phyloP scores from a whole-genome alignment of 2,888 invertebrate genomes.

The Sarcophaga rosellei region DNA sequence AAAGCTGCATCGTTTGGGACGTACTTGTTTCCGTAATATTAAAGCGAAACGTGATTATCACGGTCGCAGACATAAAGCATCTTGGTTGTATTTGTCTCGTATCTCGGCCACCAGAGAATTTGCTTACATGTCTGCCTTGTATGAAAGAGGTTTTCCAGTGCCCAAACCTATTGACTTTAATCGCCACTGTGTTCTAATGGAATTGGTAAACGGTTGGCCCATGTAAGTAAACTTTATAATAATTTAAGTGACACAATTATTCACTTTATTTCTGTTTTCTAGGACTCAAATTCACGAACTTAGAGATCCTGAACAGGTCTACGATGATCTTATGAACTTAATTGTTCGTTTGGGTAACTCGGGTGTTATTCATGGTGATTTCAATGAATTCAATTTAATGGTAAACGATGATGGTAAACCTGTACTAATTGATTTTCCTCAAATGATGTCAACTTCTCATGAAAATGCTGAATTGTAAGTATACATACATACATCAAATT shows the following conservation, averaged over 20 bases:
- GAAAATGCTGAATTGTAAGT: slow-evolving; percentile 92
- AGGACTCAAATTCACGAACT: slow-evolving; percentile 86
- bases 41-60: slow-evolving; percentile 99
- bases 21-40: slow-evolving; percentile 97
- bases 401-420: slow-evolving; percentile 89
- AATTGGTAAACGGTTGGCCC: slow-evolving; percentile 91
- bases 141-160: slow-evolving; percentile 95
- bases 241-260: background rate
- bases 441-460: slow-evolving; percentile 98
- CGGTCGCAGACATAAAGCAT: slow-evolving; percentile 92
- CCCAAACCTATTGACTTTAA: slow-evolving; percentile 97
- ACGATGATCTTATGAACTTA: slow-evolving; percentile 96
- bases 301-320: slow-evolving; percentile 88
- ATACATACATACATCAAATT: background rate
- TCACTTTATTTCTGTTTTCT: slow-evolving; percentile 3
- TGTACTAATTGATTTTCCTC: slow-evolving; percentile 98
- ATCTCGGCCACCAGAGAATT: slow-evolving; percentile 99
- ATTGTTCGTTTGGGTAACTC: slow-evolving; percentile 94
- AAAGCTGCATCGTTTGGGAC: slow-evolving; percentile 94
- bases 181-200: slow-evolving; percentile 98
- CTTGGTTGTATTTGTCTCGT: slow-evolving; percentile 98
- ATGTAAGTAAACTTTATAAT: slow-evolving; percentile 83
- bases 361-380: slow-evolving; percentile 99
- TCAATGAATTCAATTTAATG: slow-evolving; percentile 99
- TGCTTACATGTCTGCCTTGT: slow-evolving; percentile 97